Percentiles rank a stretch among this genome's conserved stretches.
Evolutionary conservation across 2,113 vertebrate species (phyloP).

Genomic region (Todiramphus chloris): DNA sequence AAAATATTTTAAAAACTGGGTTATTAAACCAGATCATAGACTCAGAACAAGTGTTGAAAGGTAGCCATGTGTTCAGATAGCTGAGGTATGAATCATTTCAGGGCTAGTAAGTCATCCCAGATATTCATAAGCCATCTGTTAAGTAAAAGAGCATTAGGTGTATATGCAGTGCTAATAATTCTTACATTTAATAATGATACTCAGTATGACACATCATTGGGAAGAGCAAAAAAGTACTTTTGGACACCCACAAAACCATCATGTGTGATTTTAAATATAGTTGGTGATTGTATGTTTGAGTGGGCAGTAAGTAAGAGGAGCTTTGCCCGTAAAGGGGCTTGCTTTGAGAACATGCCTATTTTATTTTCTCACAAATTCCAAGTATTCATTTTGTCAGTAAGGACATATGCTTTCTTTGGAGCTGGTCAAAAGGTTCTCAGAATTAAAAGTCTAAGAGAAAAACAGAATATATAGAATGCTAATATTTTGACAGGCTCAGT

Average conservation of each 20-base stretch:
- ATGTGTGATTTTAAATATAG: not conserved
- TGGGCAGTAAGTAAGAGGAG: not conserved
- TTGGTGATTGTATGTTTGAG: not conserved
- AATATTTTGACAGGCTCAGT: not conserved
- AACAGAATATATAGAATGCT: not conserved
- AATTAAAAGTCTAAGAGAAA: not conserved
- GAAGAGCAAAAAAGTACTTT: not conserved
- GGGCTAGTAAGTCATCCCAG: constrained; percentile 3
- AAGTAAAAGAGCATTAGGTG: constrained; percentile 9
- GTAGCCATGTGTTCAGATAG: constrained; percentile 51
- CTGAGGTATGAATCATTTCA: constrained; percentile 43
- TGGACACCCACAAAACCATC: not conserved
- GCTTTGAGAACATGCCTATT: not conserved
- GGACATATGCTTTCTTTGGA: not conserved
- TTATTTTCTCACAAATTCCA: not conserved
- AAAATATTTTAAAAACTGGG: constrained; percentile 2
- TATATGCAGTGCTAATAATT: not conserved
- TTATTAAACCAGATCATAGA: constrained; percentile 22
- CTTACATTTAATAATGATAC: not conserved
- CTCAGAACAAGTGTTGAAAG: constrained; percentile 27
- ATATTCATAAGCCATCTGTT: constrained; percentile 64
- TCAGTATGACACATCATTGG: not conserved
- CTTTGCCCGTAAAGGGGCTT: not conserved
- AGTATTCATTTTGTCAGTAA: not conserved
- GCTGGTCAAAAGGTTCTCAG: not conserved